Base-by-base conservation (phyloP, 1,140 invertebrate genomes). In the Drosophila ficusphila region DNA sequence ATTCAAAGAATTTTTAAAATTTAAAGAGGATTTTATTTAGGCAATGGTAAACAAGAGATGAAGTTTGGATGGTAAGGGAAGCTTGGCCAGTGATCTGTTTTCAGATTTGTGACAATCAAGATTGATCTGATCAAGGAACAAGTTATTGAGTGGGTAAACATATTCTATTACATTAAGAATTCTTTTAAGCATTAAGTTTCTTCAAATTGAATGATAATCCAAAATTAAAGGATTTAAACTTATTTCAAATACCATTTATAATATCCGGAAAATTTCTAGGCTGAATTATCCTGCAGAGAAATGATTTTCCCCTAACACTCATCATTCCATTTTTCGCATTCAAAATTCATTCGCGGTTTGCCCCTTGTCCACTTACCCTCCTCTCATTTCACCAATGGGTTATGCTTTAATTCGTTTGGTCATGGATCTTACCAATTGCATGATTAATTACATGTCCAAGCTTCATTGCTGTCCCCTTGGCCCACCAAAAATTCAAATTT, bases 351-450 rank as follows among this genome's bases (percentile, higher is more conserved):
- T 62, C 25, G 56, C 27, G 69, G 69, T 41, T 72, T 72, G 70
- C 62, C 69, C 69, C 51, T 36, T 72, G 69, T 72, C 69, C 69
- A 72, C 47, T 72, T 34, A 72, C 68, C 56, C 56, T 72, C 68
- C 56, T 53, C 29, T 16, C 19, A 33, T 27, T 46, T 18, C 65
- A 25, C 62, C 33, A 6, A 29, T 21, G 48, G 62, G 69, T 11
- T 72, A 72, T 72, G 68, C 46, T 38, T 69, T 76, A 47, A 82
- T 82, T 58, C 61, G 12, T 56, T 72, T 82, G 12, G 71, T 77
- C 78, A 82, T 82, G 78, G 68, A 61, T 67, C 72, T 73, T 44
- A 74, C 73, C 78, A 82, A 82, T 82, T 82, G 52, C 69, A 77
- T 82, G 78, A 82, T 82, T 82, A 82, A 82, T 82, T 82, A 76